Percentiles rank a stretch among this genome's conserved stretches.
These are phyloP conservation scores for Malurus melanocephalus DNA, from an alignment of 2,113 vertebrate genomes.

Conservation along the genomic window DNA sequence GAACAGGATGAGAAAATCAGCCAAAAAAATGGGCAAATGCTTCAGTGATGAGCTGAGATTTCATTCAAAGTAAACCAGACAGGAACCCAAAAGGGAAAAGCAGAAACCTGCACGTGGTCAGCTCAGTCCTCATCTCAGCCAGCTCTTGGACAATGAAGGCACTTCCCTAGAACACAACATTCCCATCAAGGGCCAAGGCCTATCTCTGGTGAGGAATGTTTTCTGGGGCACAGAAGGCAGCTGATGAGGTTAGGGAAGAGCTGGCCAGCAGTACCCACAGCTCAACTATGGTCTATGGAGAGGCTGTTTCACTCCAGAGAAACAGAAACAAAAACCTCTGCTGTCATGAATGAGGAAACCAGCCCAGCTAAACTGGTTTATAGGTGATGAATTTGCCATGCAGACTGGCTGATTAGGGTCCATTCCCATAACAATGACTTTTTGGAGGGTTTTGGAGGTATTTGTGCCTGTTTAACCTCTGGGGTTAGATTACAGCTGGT, in stretches of 20 bases:
- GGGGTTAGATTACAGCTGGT: neutral
- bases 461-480: neutral
- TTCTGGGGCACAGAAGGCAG: neutral
- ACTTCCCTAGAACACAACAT: neutral
- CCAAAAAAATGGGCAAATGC: neutral
- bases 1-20: neutral
- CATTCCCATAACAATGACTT: neutral
- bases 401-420: neutral
- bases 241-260: neutral
- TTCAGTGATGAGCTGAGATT: neutral
- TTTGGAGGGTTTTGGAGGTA: neutral
- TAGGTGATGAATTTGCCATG: neutral
- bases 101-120: neutral
- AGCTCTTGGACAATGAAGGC: neutral
- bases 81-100: neutral
- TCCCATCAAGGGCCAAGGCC: neutral
- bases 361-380: neutral
- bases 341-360: neutral
- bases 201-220: neutral
- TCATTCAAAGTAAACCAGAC: neutral
- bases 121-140: neutral
- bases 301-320: neutral
- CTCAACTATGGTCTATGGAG: neutral
- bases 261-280: neutral
- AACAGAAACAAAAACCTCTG: neutral